phyloP scores from a whole-genome alignment of 2,797 vertebrate genomes.

The Cygnus olor region DNA sequence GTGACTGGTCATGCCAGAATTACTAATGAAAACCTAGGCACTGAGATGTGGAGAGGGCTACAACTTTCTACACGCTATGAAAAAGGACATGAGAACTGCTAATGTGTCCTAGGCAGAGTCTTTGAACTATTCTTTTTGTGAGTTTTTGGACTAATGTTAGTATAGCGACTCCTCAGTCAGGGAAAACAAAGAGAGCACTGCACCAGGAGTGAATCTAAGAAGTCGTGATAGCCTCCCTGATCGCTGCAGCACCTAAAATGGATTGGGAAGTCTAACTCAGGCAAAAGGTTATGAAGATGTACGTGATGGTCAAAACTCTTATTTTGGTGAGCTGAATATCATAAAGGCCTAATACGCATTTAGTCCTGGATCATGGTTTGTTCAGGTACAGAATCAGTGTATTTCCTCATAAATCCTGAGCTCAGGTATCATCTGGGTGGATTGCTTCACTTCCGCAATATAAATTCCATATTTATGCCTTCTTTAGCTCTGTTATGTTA shows the following conservation, averaged over 20 bases:
- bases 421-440: conserved; percentile 27
- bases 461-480: conserved; percentile 6
- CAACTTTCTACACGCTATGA: not conserved
- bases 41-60: not conserved
- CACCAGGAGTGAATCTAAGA: not conserved
- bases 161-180: not conserved
- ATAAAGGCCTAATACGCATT: conserved; percentile 43
- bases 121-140: not conserved
- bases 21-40: conserved; percentile 26
- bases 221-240: conserved; percentile 12
- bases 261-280: not conserved
- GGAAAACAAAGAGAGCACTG: not conserved
- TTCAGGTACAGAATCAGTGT: conserved; percentile 55
- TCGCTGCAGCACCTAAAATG: not conserved
- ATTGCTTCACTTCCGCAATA: not conserved
- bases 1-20: conserved; percentile 43
- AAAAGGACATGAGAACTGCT: not conserved
- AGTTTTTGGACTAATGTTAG: not conserved
- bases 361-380: conserved; percentile 49
- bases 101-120: not conserved
- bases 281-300: not conserved
- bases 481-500: conserved; percentile 4
- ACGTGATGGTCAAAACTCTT: not conserved
- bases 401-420: conserved; percentile 50
- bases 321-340: not conserved